A percentile compares a stretch with the other conserved stretches of the same genome.
Conservation (phyloP, 2,113 vertebrate genomes). For the Anoura caudifer region DNA sequence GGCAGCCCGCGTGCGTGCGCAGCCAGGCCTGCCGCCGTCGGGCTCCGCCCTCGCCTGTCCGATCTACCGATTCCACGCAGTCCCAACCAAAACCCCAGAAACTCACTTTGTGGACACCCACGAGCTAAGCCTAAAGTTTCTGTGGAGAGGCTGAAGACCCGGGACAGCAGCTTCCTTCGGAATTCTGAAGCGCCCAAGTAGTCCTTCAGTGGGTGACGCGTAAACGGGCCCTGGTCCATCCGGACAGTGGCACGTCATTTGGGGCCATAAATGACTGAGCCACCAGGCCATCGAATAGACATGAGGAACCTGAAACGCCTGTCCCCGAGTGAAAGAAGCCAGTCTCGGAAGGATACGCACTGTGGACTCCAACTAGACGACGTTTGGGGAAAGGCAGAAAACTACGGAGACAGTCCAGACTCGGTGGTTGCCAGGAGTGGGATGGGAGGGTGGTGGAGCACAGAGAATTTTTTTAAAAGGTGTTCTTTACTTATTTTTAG, state of each 20-base stretch:
- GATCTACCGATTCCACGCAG: not conserved
- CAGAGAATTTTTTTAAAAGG: not conserved
- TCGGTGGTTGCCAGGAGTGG: too few species aligned
- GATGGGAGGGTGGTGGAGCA: too few species aligned
- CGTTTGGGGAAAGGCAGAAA: not conserved
- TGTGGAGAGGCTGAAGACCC: not conserved
- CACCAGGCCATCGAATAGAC: not conserved
- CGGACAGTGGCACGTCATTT: not conserved
- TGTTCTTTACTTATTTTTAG: too few species aligned
- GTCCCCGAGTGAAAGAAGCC: not conserved
- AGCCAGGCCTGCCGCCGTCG: not conserved
- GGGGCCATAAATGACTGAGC: not conserved
- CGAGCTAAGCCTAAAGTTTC: not conserved
- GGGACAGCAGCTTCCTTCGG: not conserved
- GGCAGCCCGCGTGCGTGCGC: not conserved
- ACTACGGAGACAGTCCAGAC: too few species aligned
- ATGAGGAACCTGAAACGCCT: not conserved
- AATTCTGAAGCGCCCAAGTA: too few species aligned
- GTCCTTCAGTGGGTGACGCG: not conserved
- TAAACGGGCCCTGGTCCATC: too few species aligned
- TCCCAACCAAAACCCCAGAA: not conserved
- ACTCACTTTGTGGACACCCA: not conserved
- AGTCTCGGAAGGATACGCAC: rapidly evolving
- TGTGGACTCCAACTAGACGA: not conserved
- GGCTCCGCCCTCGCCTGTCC: not conserved